phyloP scores from a whole-genome alignment of 1,140 invertebrate genomes.

The Microplitis demolitor region DNA sequence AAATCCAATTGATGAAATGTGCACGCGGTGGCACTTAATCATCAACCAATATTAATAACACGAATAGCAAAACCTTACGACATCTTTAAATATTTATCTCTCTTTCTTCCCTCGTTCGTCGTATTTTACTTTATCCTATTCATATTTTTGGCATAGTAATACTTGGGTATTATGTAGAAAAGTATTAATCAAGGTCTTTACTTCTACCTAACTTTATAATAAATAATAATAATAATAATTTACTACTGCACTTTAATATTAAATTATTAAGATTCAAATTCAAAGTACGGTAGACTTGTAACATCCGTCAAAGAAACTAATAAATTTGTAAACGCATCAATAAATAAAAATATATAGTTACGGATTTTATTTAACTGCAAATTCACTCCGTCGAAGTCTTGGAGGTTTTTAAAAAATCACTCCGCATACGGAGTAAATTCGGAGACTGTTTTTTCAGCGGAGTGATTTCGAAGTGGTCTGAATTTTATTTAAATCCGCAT shows the following conservation, averaged over 20 bases:
- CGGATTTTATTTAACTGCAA: too few relatives aligned
- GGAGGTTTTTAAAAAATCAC: too few relatives aligned
- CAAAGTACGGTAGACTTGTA: constrained; percentile 32
- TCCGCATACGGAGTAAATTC: too few relatives aligned
- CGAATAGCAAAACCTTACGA: constrained; percentile 31
- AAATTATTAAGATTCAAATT: constrained; percentile 22
- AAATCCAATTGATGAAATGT: constrained; percentile 11
- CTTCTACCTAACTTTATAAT: too few relatives aligned
- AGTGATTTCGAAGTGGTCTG: too few relatives aligned
- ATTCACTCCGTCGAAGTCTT: too few relatives aligned
- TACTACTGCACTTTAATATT: background rate
- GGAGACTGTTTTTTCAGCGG: too few relatives aligned
- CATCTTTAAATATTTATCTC: constrained; percentile 4
- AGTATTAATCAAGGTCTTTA: background rate
- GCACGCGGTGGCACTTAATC: constrained; percentile 57
- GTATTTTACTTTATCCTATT: background rate
- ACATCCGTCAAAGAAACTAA: constrained; percentile 27
- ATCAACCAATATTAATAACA: constrained; percentile 57
- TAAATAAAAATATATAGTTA: constrained; percentile 29
- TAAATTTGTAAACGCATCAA: constrained; percentile 2
- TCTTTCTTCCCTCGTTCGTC: background rate
- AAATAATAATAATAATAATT: too few relatives aligned
- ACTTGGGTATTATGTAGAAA: background rate
- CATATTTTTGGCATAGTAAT: constrained; percentile 39
- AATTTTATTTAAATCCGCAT: too few relatives aligned